Conservation (phyloP, 1,140 invertebrate species). For the Protaetia brevitarsis region DNA sequence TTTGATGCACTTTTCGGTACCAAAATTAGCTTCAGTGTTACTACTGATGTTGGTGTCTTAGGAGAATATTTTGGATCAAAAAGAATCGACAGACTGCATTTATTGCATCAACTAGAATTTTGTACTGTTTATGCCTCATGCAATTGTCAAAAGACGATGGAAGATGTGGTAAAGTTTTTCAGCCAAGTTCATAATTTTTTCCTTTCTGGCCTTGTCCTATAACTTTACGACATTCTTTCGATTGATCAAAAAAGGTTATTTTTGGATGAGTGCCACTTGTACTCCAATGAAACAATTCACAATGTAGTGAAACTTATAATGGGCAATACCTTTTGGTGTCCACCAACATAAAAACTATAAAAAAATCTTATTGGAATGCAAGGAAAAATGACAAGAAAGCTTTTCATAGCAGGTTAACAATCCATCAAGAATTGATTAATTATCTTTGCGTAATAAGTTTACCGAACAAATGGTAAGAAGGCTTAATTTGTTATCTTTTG, state of each 20-base stretch:
- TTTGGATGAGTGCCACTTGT: background rate
- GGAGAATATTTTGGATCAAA: too few species aligned
- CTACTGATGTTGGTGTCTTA: too few species aligned
- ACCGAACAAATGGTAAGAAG: background rate
- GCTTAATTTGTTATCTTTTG: background rate
- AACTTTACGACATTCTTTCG: background rate
- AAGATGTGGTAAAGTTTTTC: background rate
- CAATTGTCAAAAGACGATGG: background rate
- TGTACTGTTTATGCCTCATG: too few species aligned
- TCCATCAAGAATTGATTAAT: background rate
- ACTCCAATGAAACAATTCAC: background rate
- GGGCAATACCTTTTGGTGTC: background rate
- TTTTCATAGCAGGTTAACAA: background rate
- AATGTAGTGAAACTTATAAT: background rate
- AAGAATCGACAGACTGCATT: too few species aligned
- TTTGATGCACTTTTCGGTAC: too few species aligned
- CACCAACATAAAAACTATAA: background rate
- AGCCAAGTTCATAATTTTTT: background rate
- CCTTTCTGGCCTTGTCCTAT: background rate
- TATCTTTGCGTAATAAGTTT: background rate
- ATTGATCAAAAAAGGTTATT: background rate
- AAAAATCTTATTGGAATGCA: background rate
- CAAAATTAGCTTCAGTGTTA: too few species aligned
- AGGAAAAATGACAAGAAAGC: background rate
- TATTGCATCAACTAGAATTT: too few species aligned